Base-by-base conservation (phyloP, 2,797 vertebrate genomes). In the Cottoperca gobio region DNA sequence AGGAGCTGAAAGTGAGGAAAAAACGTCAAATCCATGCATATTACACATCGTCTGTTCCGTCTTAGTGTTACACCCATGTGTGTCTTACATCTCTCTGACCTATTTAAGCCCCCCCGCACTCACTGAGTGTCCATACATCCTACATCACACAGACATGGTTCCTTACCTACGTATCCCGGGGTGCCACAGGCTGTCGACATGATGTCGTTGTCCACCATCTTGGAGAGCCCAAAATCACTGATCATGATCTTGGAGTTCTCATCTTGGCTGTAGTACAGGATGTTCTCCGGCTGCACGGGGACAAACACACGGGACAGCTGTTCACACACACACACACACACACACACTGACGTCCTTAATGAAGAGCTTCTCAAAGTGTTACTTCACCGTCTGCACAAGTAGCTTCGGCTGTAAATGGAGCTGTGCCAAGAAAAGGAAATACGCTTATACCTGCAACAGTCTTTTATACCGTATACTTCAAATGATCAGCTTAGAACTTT, bases 171-270 rank as follows among this genome's bases (percentile, higher is more conserved):
- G 0, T 99, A 99, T 90, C 98, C 98, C 0, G 97, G 97, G 2
- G 98, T 99, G 21, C 98, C 98, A 6, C 98, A 99, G 54, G 98
- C 97, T 0, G 98, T 99, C 31, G 97, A 98, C 98, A 99, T 99
- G 91, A 99, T 94, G 12, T 95, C 97, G 0, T 89, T 97, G 76
- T 99, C 97, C 9, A 97, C 95, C 95, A 98, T 97, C 88, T 99
- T 99, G 0, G 98, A 99, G 68, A 99, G 92, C 26, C 98, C 98
- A 0, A 99, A 99, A 75, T 99, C 98, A 0, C 98, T 99, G 90
- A 99, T 96, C 98, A 99, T 99, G 89, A 99, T 97, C 85, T 99
- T 99, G 53, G 98, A 97, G 86, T 97, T 93, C 81, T 99, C 96
- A 0, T 98, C 97, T 0, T 95, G 89, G 55, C 96, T 98, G 82